Conservation (phyloP, 2,113 vertebrate species). For the Xyrauchen texanus region DNA sequence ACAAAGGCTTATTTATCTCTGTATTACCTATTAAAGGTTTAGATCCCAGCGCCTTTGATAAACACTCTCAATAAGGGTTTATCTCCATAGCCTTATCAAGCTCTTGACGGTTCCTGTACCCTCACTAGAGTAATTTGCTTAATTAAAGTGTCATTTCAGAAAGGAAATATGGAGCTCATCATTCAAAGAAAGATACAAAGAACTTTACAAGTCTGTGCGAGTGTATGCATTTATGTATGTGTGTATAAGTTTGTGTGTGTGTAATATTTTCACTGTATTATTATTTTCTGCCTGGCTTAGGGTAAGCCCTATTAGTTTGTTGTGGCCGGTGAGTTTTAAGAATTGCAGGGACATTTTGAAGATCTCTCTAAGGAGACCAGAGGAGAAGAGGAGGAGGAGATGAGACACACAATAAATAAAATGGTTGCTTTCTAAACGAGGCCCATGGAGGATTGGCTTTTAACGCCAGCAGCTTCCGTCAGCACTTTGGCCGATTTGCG, state of each 20-base stretch:
- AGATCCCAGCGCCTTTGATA: conserved; percentile 75
- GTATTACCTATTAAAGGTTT: conserved; percentile 85
- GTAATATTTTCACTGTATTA: conserved; percentile 44
- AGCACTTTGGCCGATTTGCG: conserved; percentile 78
- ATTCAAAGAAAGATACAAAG: conserved; percentile 64
- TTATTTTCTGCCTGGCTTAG: conserved; percentile 59
- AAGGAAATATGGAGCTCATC: conserved; percentile 71
- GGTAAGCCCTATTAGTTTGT: conserved; percentile 64
- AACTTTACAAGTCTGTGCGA: conserved; percentile 67
- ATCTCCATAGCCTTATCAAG: conserved; percentile 73
- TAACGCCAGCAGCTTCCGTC: conserved; percentile 71
- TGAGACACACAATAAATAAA: conserved; percentile 67
- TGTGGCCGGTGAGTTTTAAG: conserved; percentile 51
- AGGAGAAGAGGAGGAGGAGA: conserved; percentile 36
- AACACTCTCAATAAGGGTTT: conserved; percentile 78
- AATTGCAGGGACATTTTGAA: conserved; percentile 53
- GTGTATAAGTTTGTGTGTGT: not conserved
- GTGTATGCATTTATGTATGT: not conserved
- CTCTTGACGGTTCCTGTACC: conserved; percentile 76
- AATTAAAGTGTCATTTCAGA: conserved; percentile 84
- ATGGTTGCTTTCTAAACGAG: conserved; percentile 72
- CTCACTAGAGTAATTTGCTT: conserved; percentile 77
- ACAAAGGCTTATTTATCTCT: conserved; percentile 82
- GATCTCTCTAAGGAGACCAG: conserved; percentile 53
- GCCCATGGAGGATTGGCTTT: conserved; percentile 76